A percentile compares a stretch with the other conserved stretches of the same genome.
These are phyloP conservation scores for Coregonus ussuriensis DNA, from an alignment of 2,797 vertebrate species.

Conservation along the genomic window DNA sequence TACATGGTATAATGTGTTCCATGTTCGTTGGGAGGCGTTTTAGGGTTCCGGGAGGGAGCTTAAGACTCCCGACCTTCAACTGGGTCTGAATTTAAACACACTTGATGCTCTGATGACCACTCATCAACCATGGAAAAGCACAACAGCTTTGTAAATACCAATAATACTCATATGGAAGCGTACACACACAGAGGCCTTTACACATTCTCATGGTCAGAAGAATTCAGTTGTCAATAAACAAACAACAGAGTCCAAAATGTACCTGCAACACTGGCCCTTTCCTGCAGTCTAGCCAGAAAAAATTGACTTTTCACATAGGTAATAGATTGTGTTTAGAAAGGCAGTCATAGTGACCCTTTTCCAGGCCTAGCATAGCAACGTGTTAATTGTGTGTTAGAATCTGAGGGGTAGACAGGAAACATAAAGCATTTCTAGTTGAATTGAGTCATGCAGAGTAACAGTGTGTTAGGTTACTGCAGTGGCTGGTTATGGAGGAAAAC, in stretches of 20 bases:
- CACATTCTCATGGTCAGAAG: not conserved
- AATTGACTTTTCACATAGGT: not conserved
- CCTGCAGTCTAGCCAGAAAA: not conserved
- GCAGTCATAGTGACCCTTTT: too few species aligned
- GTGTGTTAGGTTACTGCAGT: conserved; percentile 13
- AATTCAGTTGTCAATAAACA: too few species aligned
- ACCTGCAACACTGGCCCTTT: not conserved
- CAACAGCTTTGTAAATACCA: conserved; percentile 18
- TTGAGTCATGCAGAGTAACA: conserved; percentile 12
- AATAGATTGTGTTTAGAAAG: too few species aligned
- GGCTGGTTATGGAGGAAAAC: not conserved
- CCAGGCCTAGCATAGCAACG: not conserved
- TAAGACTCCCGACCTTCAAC: conserved; percentile 31
- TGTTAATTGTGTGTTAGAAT: too few species aligned
- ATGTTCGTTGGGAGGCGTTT: not conserved
- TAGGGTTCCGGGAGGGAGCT: conserved; percentile 22
- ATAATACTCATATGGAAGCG: not conserved
- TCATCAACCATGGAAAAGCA: conserved; percentile 12
- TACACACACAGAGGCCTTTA: conserved; percentile 8
- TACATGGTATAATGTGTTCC: not conserved
- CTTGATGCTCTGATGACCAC: conserved; percentile 5
- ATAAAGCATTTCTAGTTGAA: conserved; percentile 8
- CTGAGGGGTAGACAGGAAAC: conserved; percentile 9
- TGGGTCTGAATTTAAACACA: conserved; percentile 30
- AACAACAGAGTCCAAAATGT: not conserved